Evolutionary conservation across 2,888 invertebrate genomes (phyloP), one percentile per base, ranked within the genome.

Genomic region (Aspidiotus rigidus): DNA sequence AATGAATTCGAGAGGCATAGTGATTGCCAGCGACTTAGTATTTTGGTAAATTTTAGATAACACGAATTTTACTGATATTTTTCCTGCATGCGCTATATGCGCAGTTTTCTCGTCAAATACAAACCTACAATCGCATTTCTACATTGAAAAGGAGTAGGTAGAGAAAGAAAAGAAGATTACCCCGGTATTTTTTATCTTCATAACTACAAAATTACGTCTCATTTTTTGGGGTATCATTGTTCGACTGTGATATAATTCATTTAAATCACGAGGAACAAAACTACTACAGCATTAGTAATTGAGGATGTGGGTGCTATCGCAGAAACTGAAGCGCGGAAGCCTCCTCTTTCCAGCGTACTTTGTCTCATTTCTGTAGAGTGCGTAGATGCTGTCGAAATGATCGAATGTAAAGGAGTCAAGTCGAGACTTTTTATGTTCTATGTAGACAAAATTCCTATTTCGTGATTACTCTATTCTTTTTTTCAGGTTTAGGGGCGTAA

Each of bases 231-330:
- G 49, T 2, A 3, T 13, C 49, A n/a, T 49, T 11, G n/a, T 13
- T 49, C 10, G n/a, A 49, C n/a, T 49, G 11, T 49, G 10, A 3
- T 13, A n/a, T n/a, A 49, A 13, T 44, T 44, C 49, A 44, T 10
- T 10, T 44, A 44, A 49, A 49, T n/a, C 49, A 49, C 8, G 49
- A 44, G 11, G n/a, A 49, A 11, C 2, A 2, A n/a, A 49, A 49
- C 3, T 13, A 49, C n/a, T 49, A 2, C n/a, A 49, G 2, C 6
- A 13, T 49, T 11, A n/a, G 49, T 44, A 44, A 44, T 44, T 44
- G 49, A 44, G 49, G 49, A 44, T 44, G 49, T 44, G 49, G 49
- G 49, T 44, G 49, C 49, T 44, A 44, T 44, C 11, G 49, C 49
- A 44, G 49, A 44, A 44, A 44, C 49, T 44, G 49, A 44, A 44